Base-by-base conservation (phyloP, 2,113 vertebrate genomes). In the Pagrus major region DNA sequence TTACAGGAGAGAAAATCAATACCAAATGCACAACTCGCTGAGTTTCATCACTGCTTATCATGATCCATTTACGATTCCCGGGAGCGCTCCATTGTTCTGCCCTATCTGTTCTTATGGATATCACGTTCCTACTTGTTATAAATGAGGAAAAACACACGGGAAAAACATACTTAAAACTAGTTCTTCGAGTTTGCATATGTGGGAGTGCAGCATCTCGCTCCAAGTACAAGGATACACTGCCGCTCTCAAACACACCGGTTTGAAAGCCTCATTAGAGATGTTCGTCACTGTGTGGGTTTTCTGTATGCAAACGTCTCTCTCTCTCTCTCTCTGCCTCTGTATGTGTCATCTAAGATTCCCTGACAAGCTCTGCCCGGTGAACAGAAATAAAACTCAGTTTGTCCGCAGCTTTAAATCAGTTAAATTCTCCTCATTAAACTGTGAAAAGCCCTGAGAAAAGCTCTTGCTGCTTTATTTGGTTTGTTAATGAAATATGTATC, bases 1-100 rank as follows among this genome's bases (percentile, higher is more conserved):
- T 72, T 76, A 86, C 67, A 64, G 67, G 70, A 88, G 78, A 89
- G n/a, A 73, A 76, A 87, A 89, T 92, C 88, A 78, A 86, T 86
- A 70, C 46, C 25, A 37, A 80, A 80, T 60, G 73, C 55, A 49
- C 63, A 70, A 66, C 60, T 81, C 44, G 12, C 23, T 51, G 70
- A 76, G 35, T 81, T 83, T 84, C 46, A 85, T 83, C 72, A 47
- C 44, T 41, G 85, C 71, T 86, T 64, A 81, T 83, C 73, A 64
- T 55, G 75, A 77, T 56, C 77, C 33, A 51, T 80, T 81, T 52
- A 69, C 8, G 16, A 49, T 63, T 65, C 58, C 58, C 12, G 9
- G 21, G 14, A 25, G 49, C 16, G 6, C 61, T 65, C 59, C 27
- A 27, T 52, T 9, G 1, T 23, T 55, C 56, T 27, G 44, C n/a